Base-by-base conservation (phyloP, 2,888 invertebrate genomes). In the Luffia ferchaultella region DNA sequence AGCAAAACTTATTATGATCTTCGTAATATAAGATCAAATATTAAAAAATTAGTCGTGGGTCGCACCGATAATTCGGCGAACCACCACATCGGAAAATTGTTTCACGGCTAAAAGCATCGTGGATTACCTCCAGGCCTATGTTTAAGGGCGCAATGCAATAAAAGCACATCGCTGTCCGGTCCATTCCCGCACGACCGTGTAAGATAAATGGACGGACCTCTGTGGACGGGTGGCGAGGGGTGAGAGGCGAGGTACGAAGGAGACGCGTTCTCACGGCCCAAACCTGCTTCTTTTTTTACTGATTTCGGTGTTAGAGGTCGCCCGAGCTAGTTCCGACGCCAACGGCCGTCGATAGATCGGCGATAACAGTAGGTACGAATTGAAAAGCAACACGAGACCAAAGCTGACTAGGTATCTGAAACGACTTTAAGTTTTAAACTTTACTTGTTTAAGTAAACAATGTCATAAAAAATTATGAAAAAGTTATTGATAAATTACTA, bases 231-330 rank as follows among this genome's bases (percentile, higher is more conserved):
- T 1, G 64, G 65, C 63, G 61, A 42, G 16, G 41, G 20, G 63
- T 66, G 63, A 60, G 64, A n/a, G 69, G 66, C 65, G 65, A 61
- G 45, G 2, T 19, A 20, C 65, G 64, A 64, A 70, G 72, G 73
- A 76, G 77, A 73, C 74, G 73, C 73, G 77, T 80, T 82, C 82
- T 82, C 82, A 82, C 82, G 82, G 80, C 79, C 80, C 79, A 78
- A 74, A 76, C 76, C 70, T 68, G 70, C 65, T 67, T 68, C 69
- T 68, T 67, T 80, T 72, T 73, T 30, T 30, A 30, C 5, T 73
- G 69, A 70, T 72, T 74, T 71, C 77, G 70, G 72, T 79, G 76
- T 75, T 79, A 80, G 77, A 82, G 80, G 80, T 80, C 80, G 78
- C 42, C 57, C 65, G 56, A 63, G 61, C 62, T 60, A 65, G 68